phyloP scores from a whole-genome alignment of 2,797 vertebrate genomes.

The Danio kyathit region DNA sequence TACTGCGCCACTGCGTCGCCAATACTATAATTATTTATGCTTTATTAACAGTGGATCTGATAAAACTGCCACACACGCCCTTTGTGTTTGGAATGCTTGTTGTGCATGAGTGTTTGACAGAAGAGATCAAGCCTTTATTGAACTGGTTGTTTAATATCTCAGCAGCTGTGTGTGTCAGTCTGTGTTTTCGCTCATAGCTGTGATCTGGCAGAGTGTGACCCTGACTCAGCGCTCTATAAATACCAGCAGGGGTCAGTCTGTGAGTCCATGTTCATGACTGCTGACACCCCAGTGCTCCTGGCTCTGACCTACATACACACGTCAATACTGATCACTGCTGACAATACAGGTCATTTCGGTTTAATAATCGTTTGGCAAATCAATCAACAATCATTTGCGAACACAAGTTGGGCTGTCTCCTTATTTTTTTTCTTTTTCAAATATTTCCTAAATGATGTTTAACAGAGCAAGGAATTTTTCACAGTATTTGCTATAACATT shows the following conservation, averaged over 20 bases:
- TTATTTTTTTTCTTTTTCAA: no score
- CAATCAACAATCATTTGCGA: no score
- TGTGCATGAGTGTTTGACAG: not conserved
- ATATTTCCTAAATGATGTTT: no score
- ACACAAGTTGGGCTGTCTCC: no score
- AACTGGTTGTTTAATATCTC: conserved; percentile 32
- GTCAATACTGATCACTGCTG: not conserved
- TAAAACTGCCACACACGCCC: no score
- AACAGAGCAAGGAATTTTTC: no score
- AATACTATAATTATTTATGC: no score
- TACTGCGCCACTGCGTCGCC: no score
- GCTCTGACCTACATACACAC: conserved; percentile 8
- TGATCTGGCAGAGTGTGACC: conserved; percentile 49
- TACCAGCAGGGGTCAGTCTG: conserved; percentile 46
- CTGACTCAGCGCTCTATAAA: conserved; percentile 66
- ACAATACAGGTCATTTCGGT: not conserved
- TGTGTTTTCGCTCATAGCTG: conserved; percentile 11
- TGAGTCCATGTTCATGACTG: conserved; percentile 43
- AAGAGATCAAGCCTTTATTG: conserved; percentile 5
- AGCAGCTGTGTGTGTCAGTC: conserved; percentile 63
- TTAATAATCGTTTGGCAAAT: not conserved
- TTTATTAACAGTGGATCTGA: no score
- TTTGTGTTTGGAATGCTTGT: no score
- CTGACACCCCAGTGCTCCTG: conserved; percentile 20
- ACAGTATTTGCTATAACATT: no score